Evolutionary conservation across 2,888 invertebrate species (phyloP).

Genomic region (Dermolepida albohirtum): DNA sequence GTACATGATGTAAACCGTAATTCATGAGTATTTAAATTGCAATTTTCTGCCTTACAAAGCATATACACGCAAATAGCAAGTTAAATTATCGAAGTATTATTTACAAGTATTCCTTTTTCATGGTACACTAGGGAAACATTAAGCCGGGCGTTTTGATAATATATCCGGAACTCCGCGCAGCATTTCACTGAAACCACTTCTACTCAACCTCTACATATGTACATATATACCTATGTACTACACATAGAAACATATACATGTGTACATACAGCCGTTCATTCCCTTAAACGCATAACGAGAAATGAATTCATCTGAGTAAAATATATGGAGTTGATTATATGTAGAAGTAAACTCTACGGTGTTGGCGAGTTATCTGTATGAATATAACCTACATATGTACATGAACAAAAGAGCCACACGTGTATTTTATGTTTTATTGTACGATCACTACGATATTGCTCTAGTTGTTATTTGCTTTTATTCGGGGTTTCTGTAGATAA

Average conservation of each 20-base stretch:
- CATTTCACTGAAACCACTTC: neutral
- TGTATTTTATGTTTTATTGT: neutral
- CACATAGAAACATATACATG: neutral
- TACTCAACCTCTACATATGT: neutral
- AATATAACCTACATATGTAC: slow-evolving; percentile 8
- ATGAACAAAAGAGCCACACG: slow-evolving; percentile 4
- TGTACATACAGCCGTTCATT: no score
- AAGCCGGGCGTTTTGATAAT: neutral
- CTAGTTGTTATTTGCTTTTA: slow-evolving; percentile 3
- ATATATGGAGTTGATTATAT: slow-evolving; percentile 1
- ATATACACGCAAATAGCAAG: neutral
- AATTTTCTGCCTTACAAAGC: slow-evolving; percentile 9
- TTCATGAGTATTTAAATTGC: slow-evolving; percentile 23
- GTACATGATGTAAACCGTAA: slow-evolving; percentile 6
- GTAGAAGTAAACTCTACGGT: neutral
- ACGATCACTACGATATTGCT: neutral
- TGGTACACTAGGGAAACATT: slow-evolving; percentile 16
- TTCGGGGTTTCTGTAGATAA: neutral
- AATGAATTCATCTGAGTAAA: no score
- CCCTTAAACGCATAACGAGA: no score
- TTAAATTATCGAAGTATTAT: slow-evolving; percentile 26
- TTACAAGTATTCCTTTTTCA: slow-evolving; percentile 23
- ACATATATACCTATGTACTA: neutral
- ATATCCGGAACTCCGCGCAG: neutral
- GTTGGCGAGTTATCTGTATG: neutral